Conservation (phyloP, 1,140 invertebrate species). For the Arctopsyche grandis region DNA sequence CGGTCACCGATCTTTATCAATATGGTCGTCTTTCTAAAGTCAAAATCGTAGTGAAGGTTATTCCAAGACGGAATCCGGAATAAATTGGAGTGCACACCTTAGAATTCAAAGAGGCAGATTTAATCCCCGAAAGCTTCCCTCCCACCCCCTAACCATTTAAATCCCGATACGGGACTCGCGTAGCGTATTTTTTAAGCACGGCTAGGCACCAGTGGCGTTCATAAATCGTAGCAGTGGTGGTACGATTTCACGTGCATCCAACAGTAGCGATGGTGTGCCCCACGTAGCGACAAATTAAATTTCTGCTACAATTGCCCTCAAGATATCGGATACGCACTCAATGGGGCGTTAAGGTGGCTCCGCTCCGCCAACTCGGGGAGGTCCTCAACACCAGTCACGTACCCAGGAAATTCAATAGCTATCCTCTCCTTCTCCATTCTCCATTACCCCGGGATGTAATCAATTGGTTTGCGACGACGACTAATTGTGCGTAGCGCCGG, state of each 20-base stretch:
- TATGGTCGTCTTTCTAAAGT: too few relatives aligned
- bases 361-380: not conserved
- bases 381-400: not conserved
- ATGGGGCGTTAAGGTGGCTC: constrained; percentile 31
- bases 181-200: not conserved
- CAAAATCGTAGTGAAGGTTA: too few relatives aligned
- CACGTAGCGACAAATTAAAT: constrained; percentile 37
- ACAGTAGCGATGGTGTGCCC: not conserved
- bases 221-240: not conserved
- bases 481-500: not conserved
- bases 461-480: not conserved
- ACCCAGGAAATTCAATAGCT: too few relatives aligned
- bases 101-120: too few relatives aligned
- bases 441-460: not conserved
- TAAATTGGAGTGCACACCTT: too few relatives aligned
- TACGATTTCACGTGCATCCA: not conserved
- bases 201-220: not conserved
- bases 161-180: not conserved
- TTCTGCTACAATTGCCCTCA: constrained; percentile 35
- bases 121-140: too few relatives aligned
- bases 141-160: too few relatives aligned
- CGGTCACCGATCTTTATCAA: too few relatives aligned
- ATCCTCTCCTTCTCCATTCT: not conserved
- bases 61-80: too few relatives aligned
- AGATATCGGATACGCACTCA: constrained; percentile 27